phyloP scores from a whole-genome alignment of 2,888 invertebrate genomes.

The Caenorhabditis sp. region DNA sequence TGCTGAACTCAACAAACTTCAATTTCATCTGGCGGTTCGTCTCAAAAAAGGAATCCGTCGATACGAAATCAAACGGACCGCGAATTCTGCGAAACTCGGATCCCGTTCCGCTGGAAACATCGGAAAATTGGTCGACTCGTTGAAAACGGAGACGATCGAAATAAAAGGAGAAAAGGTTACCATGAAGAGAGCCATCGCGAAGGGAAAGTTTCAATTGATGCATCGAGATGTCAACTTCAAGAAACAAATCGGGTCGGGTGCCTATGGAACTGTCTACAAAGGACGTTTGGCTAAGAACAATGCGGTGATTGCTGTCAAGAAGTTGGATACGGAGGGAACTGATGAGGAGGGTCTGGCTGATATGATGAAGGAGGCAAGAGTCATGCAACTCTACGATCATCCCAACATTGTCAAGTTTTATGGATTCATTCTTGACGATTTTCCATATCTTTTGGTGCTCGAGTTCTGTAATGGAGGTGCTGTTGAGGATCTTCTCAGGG shows the following conservation, averaged over 20 bases:
- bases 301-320: slow-evolving; percentile 67
- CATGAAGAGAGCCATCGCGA: slow-evolving; percentile 71
- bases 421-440: slow-evolving; percentile 77
- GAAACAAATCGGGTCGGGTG: slow-evolving; percentile 77
- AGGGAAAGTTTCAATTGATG: slow-evolving; percentile 75
- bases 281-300: slow-evolving; percentile 69
- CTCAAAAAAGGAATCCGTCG: slow-evolving; percentile 60
- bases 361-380: slow-evolving; percentile 81
- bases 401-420: slow-evolving; percentile 79
- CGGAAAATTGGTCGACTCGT: slow-evolving; percentile 66
- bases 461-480: slow-evolving; percentile 77
- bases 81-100: slow-evolving; percentile 48
- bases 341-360: slow-evolving; percentile 74
- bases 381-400: slow-evolving; percentile 80
- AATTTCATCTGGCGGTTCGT: slow-evolving; percentile 64
- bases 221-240: slow-evolving; percentile 76
- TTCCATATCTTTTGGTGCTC: slow-evolving; percentile 78
- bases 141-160: slow-evolving; percentile 64
- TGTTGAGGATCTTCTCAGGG: slow-evolving; percentile 59
- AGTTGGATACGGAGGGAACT: slow-evolving; percentile 68
- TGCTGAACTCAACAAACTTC: slow-evolving; percentile 52
- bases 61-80: slow-evolving; percentile 66
- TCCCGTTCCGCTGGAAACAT: slow-evolving; percentile 55
- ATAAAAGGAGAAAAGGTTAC: slow-evolving; percentile 65
- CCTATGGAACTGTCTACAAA: slow-evolving; percentile 78